Percentiles rank a stretch among this genome's conserved stretches.
Evolutionary conservation across 1,140 invertebrate genomes (phyloP).

Genomic region (Diplogasteroides magnus): DNA sequence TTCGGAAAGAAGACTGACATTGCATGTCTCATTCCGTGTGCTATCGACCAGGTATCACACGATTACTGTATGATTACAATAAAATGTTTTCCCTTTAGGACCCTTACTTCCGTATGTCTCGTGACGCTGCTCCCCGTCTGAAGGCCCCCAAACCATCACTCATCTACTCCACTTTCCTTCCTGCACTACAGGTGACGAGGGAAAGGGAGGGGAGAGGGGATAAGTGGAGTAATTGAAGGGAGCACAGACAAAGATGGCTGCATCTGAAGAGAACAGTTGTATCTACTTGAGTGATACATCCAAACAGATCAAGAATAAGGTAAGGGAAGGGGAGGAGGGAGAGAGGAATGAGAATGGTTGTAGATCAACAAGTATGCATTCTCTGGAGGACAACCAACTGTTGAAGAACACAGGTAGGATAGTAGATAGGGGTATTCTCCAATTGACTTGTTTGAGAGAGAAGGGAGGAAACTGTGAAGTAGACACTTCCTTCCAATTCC

Average conservation of each 20-base stretch:
- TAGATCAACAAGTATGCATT: conserved; percentile 97
- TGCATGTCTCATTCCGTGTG: conserved; percentile 91
- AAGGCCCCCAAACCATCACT: conserved; percentile 85
- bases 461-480: conserved; percentile 86
- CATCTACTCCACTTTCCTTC: conserved; percentile 88
- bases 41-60: conserved; percentile 80
- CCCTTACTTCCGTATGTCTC: conserved; percentile 96
- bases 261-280: conserved; percentile 85
- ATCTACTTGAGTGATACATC: conserved; percentile 90
- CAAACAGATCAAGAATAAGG: conserved; percentile 94
- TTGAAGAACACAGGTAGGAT: conserved; percentile 79
- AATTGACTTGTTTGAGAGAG: not conserved
- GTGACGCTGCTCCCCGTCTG: conserved; percentile 86
- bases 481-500: conserved; percentile 91
- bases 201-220: not conserved
- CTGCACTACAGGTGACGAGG: conserved; percentile 65
- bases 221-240: conserved; percentile 70
- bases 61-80: not conserved
- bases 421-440: conserved; percentile 36
- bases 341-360: conserved; percentile 19
- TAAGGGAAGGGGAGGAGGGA: conserved; percentile 34
- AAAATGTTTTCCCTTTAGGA: conserved; percentile 62
- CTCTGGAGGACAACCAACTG: conserved; percentile 84
- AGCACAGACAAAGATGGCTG: conserved; percentile 95
- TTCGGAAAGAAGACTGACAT: conserved; percentile 75